These are phyloP conservation scores for Dexiosoma caninum DNA, from an alignment of 2,888 invertebrate species.

Conservation along the genomic window DNA sequence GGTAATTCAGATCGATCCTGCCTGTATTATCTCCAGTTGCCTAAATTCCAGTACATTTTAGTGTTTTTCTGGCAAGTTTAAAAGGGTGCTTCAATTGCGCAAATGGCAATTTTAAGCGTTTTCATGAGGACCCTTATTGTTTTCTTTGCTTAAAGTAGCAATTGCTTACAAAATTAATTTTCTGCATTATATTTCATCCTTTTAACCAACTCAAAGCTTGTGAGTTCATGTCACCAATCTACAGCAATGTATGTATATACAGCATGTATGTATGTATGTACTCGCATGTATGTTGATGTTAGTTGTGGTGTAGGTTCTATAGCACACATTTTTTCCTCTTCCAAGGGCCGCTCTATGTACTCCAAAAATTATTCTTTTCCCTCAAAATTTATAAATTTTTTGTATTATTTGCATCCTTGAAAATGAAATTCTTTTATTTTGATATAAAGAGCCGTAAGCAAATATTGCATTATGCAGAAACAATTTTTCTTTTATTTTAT, in stretches of 20 bases:
- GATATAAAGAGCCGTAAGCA: constrained; percentile 63
- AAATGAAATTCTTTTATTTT: constrained; percentile 57
- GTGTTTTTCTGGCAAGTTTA: too few species aligned
- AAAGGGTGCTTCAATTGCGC: too few species aligned
- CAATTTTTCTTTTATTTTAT: constrained; percentile 20
- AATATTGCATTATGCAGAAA: constrained; percentile 65
- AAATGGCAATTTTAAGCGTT: too few species aligned
- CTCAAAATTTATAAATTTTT: constrained; percentile 43
- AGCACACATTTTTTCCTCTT: not conserved
- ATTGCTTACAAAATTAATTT: too few species aligned
- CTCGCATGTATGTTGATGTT: too few species aligned
- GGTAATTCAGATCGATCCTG: too few species aligned
- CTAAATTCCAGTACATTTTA: too few species aligned
- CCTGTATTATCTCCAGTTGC: too few species aligned
- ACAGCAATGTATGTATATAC: too few species aligned
- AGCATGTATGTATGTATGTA: too few species aligned
- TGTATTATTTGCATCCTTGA: constrained; percentile 49
- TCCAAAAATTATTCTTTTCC: constrained; percentile 35
- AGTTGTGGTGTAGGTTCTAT: not conserved
- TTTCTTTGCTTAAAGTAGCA: too few species aligned
- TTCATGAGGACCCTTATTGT: too few species aligned
- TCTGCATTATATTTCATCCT: not conserved
- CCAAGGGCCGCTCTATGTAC: constrained; percentile 27
- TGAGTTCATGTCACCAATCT: not conserved
- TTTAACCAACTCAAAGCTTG: not conserved